Percentiles rank a stretch among this genome's conserved stretches.
phyloP scores from a whole-genome alignment of 2,113 vertebrate species.

The Lathamus discolor region DNA sequence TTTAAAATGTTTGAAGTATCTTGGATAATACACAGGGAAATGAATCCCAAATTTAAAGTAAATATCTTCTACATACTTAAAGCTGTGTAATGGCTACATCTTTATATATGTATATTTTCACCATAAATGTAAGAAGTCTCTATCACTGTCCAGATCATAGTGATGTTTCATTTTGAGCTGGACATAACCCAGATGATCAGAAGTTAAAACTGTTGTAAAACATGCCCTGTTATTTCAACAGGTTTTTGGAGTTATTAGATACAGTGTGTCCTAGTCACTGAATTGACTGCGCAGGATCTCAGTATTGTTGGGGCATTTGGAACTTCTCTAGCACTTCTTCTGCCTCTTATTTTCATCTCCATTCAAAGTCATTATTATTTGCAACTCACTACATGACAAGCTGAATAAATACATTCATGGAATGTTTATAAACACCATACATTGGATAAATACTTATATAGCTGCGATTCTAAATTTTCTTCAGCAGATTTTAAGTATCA shows the following conservation, averaged over 20 bases:
- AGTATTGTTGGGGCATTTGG: not conserved
- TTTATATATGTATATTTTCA: not conserved
- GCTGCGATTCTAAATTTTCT: not conserved
- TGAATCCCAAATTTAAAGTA: not conserved
- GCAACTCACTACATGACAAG: not conserved
- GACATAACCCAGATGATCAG: not conserved
- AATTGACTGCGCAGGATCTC: not conserved
- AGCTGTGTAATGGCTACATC: not conserved
- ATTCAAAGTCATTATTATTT: not conserved
- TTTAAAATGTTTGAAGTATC: not conserved
- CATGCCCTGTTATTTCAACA: not conserved
- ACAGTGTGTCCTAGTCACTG: not conserved
- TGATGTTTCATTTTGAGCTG: not conserved
- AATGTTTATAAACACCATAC: not conserved
- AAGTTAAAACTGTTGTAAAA: not conserved
- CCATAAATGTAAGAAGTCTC: not conserved
- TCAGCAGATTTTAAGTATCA: not conserved
- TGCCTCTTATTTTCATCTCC: not conserved
- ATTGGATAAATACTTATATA: not conserved
- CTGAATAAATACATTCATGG: not conserved
- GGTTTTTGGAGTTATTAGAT: not conserved
- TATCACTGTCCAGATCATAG: not conserved
- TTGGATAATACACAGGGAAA: not conserved
- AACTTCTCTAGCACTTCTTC: not conserved
- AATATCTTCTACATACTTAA: not conserved